phyloP scores from a whole-genome alignment of 2,113 vertebrate genomes.

The Phaethon lepturus region DNA sequence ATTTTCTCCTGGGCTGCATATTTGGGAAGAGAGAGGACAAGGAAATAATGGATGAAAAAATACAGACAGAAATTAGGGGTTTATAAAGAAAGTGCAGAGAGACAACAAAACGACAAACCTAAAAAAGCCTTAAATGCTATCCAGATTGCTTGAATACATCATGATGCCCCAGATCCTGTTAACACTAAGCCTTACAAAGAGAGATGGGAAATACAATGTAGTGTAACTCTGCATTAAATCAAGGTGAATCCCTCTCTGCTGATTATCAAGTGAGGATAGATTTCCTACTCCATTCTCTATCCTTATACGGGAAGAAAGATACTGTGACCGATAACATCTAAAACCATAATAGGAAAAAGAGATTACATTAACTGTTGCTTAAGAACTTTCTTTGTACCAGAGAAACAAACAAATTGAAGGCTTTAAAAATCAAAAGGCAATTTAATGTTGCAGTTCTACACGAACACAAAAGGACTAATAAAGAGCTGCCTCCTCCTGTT shows the following conservation, averaged over 20 bases:
- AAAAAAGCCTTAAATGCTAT: background rate
- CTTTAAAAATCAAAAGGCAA: slow-evolving; percentile 70
- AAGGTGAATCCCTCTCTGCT: slow-evolving; percentile 66
- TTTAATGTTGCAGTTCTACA: slow-evolving; percentile 45
- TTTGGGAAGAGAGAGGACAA: background rate
- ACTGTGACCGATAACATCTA: slow-evolving; percentile 39
- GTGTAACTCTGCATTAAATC: slow-evolving; percentile 42
- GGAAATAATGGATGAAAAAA: background rate
- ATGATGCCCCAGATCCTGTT: background rate
- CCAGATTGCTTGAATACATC: background rate
- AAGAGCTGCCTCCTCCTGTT: background rate
- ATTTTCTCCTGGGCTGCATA: background rate
- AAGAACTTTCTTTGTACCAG: slow-evolving; percentile 56
- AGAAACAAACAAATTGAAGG: slow-evolving; percentile 70
- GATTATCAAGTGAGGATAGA: slow-evolving; percentile 62
- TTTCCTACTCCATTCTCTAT: slow-evolving; percentile 32
- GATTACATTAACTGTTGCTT: slow-evolving; percentile 68
- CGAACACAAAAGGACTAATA: slow-evolving; percentile 29
- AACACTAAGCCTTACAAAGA: slow-evolving; percentile 33
- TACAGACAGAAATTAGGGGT: background rate
- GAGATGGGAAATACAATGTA: slow-evolving; percentile 10
- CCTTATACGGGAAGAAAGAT: slow-evolving; percentile 20
- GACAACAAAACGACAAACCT: background rate
- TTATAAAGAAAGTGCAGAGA: background rate
- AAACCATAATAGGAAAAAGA: slow-evolving; percentile 60